Conservation (phyloP, 1,140 invertebrate genomes). For the Limonius californicus region DNA sequence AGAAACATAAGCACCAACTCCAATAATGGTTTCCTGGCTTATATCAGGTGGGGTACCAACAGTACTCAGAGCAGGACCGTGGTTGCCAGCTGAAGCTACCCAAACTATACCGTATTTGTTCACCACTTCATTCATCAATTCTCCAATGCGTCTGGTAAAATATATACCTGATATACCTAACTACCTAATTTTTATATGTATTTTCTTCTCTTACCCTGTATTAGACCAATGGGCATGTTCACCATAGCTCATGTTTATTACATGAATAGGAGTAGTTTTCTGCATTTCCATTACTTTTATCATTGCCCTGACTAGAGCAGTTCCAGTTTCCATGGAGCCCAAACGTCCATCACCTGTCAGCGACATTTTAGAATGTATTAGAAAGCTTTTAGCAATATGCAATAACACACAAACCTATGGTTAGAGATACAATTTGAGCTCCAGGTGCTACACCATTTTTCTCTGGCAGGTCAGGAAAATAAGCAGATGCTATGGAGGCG, state of each 20-base stretch:
- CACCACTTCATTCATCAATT: slow-evolving; percentile 85
- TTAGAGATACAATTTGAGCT: slow-evolving; percentile 90
- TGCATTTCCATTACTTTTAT: slow-evolving; percentile 76
- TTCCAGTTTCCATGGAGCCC: slow-evolving; percentile 94
- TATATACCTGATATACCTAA: too few relatives aligned
- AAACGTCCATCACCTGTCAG: slow-evolving; percentile 72
- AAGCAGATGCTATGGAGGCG: slow-evolving; percentile 88
- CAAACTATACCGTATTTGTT: slow-evolving; percentile 90
- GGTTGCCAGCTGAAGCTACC: slow-evolving; percentile 91
- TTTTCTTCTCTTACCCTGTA: slow-evolving; percentile 64
- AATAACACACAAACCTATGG: slow-evolving; percentile 61
- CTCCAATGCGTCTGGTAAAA: slow-evolving; percentile 66
- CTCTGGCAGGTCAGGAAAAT: slow-evolving; percentile 87
- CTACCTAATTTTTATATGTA: not conserved
- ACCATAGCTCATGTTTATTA: slow-evolving; percentile 98
- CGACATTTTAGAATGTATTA: not conserved
- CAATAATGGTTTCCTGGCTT: slow-evolving; percentile 74
- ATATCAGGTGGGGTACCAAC: slow-evolving; percentile 92
- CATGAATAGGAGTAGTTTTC: slow-evolving; percentile 64
- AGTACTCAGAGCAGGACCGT: slow-evolving; percentile 89
- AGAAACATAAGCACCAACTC: slow-evolving; percentile 94
- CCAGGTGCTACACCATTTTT: slow-evolving; percentile 94
- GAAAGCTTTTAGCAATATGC: slow-evolving; percentile 5
- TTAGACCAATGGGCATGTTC: slow-evolving; percentile 90
- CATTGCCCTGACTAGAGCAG: slow-evolving; percentile 86